Conservation (phyloP, 2,113 vertebrate species). For the Cyanocitta stelleri region DNA sequence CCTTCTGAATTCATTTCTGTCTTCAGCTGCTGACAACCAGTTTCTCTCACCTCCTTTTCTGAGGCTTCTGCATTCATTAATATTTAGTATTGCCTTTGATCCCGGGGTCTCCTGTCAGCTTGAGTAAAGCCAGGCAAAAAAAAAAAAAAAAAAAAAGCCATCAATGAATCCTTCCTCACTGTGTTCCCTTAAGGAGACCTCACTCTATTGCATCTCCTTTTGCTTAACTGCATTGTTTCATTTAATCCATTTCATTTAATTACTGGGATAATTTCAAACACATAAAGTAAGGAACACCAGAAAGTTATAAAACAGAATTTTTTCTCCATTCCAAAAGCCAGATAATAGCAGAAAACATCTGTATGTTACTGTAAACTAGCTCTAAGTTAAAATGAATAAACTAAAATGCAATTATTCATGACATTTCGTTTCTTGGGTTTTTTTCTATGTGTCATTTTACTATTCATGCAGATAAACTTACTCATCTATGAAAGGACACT, state of each 20-base stretch:
- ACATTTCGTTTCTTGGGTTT: background rate
- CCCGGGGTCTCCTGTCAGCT: background rate
- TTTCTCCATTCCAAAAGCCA: background rate
- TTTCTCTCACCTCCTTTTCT: background rate
- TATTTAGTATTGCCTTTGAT: conserved; percentile 29
- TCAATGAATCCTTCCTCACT: background rate
- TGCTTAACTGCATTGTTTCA: background rate
- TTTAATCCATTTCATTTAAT: background rate
- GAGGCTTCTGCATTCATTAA: background rate
- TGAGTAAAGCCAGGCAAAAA: background rate
- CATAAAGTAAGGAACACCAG: background rate
- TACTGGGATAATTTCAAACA: background rate
- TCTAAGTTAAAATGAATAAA: background rate
- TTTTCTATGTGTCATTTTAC: background rate
- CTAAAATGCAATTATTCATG: background rate
- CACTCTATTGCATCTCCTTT: background rate
- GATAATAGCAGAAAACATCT: background rate
- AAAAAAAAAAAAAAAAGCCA: background rate
- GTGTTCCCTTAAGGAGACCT: background rate
- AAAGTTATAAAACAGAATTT: background rate
- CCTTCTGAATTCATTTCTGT: background rate
- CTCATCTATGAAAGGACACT: background rate
- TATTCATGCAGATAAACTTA: background rate
- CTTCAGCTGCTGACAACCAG: background rate
- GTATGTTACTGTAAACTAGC: background rate